Evolutionary conservation across 2,888 invertebrate genomes (phyloP), one percentile per base, ranked within the genome.

Genomic region (Morpho helenor): DNA sequence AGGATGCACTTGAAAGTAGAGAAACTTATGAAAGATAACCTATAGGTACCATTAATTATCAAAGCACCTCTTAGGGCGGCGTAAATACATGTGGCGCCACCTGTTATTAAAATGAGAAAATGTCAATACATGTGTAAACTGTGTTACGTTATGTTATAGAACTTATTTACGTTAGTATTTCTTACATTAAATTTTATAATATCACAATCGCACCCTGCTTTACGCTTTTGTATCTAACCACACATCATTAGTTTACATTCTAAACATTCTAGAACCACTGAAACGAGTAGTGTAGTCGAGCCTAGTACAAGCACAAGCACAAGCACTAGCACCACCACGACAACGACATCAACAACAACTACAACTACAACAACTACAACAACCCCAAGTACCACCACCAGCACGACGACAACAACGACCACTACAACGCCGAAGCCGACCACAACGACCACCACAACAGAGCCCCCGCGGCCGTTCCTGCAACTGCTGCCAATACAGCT

Each of bases 401-500:
- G 84, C 31, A 82, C 80, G 9, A 82, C 85, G 2, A 82, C 84
- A 0, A 84, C 80, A 2, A 76, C 81, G 3, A 83, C 80, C 8
- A 77, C 84, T 2, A 74, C 77, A 7, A 68, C 80, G 49, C 72
- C 74, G 46, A 71, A 77, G 52, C 72, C 77, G 53, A 73, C 81
- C n/a, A 77, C 79, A 10, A 76, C 78, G n/a, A 75, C 79, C 8
- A 75, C 75, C 1, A 70, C 74, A 8, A 69, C 74, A 52, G 75
- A 79, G 64, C 68, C 77, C 48, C 72, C 77, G 61, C 77, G 76
- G 22, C 87, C 90, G 9, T 89, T 84, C 79, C 74, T 89, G 65
- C 88, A 88, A 66, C 72, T 89, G 63, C 73, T 89, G 67, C 91
- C 91, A 31, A 87, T 91, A 66, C 81, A 84, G 66, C 79, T 70